Base-by-base conservation (phyloP, 2,888 invertebrate genomes). In the Caenorhabditis doughertyi region DNA sequence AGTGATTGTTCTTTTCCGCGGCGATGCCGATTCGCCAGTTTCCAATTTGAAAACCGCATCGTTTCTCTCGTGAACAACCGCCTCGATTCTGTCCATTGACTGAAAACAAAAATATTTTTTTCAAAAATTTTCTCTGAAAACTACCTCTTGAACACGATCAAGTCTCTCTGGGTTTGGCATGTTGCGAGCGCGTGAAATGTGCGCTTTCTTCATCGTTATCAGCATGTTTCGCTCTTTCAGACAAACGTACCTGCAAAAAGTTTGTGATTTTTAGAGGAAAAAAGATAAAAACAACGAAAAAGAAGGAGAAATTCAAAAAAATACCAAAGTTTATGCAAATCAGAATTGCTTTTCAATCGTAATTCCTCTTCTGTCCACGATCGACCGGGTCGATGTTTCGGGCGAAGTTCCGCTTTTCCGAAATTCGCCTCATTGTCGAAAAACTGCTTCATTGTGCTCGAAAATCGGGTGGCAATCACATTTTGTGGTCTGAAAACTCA, bases 211-310 rank as follows among this genome's bases (percentile, higher is more conserved):
- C 98, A 98, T 97, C 1, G 98, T 98, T 84, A 96, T 93, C 21
- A 99, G 93, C 98, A 98, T 98, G 92, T 99, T 99, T 71, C 95
- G 94, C 93, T 99, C 99, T 93, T 98, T 99, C 68, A 98, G 93
- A 74, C 99, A 93, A 18, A 96, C 94, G 93, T 94, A 95, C 95
- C 95, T 95, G 85, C 23, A 86, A 16, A 47, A 39, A 35, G 9
- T 39, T 39, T 39, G 29, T 3, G 3, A 35, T 39, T 23, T 58
- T 39, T n/a, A 35, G 16, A 25, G 25, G 53, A 68, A 25, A 58
- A 49, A 27, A 7, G 18, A 44, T 42, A 39, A 42, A 42, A 25
- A 29, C 11, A 7, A 9, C 35, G 9, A 4, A 21, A 60, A 8
- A 42, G 8, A 58, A 51, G 27, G 39, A 3, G 25, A 4, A 4